A percentile compares a stretch with the other conserved stretches of the same genome.
Evolutionary conservation across 2,797 vertebrate genomes (phyloP).

Genomic region (Uromys caudimaculatus): DNA sequence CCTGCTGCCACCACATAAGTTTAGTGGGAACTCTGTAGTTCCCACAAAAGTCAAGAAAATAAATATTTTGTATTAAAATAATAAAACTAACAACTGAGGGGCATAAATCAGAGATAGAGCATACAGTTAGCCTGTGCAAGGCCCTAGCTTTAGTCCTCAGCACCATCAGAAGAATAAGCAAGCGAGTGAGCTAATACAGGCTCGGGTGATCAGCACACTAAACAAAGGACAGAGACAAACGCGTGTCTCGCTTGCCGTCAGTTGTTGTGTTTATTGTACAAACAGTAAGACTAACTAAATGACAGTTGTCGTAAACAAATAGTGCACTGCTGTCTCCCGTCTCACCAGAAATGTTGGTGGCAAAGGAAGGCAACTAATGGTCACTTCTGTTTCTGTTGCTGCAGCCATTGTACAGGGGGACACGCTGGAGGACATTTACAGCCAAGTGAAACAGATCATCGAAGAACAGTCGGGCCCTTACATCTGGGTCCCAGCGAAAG

Average conservation of each 20-base stretch:
- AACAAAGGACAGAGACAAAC: background rate
- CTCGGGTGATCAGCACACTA: background rate
- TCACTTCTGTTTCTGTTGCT: conserved; percentile 61
- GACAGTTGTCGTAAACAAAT: conserved; percentile 19
- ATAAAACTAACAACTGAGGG: background rate
- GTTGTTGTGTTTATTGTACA: background rate
- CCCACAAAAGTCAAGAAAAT: conserved; percentile 22
- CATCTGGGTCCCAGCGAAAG: conserved; percentile 98
- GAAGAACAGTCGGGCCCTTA: conserved; percentile 97
- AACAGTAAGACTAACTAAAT: conserved; percentile 28
- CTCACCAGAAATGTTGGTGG: background rate
- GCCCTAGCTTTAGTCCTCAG: background rate
- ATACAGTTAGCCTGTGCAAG: background rate
- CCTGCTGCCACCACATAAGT: background rate
- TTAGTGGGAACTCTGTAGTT: background rate
- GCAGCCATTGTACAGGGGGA: conserved; percentile 97
- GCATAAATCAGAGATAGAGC: background rate
- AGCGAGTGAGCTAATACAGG: background rate
- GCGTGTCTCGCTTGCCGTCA: background rate
- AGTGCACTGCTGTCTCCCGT: background rate
- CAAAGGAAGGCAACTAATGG: conserved; percentile 27
- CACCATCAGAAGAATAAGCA: background rate
- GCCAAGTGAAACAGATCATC: conserved; percentile 97
- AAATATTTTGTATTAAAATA: background rate
- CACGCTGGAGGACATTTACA: conserved; percentile 98